Evolutionary conservation across 2,113 vertebrate genomes (phyloP).

Genomic region (Anser brachyrhynchus): DNA sequence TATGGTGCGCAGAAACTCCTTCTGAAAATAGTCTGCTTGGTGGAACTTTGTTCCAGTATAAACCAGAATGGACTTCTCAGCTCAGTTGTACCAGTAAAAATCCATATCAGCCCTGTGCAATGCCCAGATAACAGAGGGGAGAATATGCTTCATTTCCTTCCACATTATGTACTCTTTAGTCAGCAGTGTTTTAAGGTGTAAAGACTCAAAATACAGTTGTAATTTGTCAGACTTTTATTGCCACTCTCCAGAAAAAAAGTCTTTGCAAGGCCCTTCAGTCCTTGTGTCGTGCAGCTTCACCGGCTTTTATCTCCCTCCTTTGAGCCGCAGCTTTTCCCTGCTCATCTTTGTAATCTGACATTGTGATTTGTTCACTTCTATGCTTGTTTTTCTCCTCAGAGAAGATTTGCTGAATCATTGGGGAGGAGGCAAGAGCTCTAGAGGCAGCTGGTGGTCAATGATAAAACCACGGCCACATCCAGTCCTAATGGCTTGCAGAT

Average conservation of each 20-base stretch:
- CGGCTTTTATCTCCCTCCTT: constrained; percentile 49
- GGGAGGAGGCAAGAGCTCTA: constrained; percentile 58
- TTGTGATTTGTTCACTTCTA: constrained; percentile 77
- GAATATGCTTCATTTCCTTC: constrained; percentile 22
- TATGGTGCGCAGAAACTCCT: background rate
- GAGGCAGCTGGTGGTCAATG: constrained; percentile 70
- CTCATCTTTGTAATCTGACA: constrained; percentile 76
- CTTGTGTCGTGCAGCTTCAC: background rate
- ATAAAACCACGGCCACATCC: constrained; percentile 68
- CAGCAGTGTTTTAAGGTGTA: background rate
- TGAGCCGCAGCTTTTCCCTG: background rate
- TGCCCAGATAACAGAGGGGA: background rate
- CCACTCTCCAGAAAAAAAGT: background rate
- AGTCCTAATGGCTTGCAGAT: constrained; percentile 33
- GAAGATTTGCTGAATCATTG: constrained; percentile 81
- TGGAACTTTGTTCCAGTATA: background rate
- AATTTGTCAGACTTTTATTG: background rate
- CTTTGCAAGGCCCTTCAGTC: background rate
- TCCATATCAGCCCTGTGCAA: background rate
- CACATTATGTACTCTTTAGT: background rate
- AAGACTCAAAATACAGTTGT: background rate
- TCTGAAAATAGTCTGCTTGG: background rate
- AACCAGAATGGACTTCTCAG: background rate
- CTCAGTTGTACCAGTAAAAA: background rate
- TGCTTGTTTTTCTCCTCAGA: constrained; percentile 52